A percentile compares a stretch with the other conserved stretches of the same genome.
These are phyloP conservation scores for Pachycephala philippinensis DNA, from an alignment of 2,113 vertebrate genomes.

Conservation along the genomic window DNA sequence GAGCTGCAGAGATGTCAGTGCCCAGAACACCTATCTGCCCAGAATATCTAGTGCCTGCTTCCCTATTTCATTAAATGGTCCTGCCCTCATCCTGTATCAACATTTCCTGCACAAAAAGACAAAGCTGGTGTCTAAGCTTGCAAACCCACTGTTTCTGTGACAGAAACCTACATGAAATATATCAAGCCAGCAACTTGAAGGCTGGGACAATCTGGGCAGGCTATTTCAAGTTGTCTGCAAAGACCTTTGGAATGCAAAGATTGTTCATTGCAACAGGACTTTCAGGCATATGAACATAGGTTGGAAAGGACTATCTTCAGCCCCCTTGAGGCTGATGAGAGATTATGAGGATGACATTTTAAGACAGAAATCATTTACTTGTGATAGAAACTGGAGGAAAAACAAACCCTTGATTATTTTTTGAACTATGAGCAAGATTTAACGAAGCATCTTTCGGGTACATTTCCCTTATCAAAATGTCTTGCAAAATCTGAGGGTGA, in stretches of 20 bases:
- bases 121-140: background rate
- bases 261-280: background rate
- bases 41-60: background rate
- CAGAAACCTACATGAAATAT: background rate
- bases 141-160: background rate
- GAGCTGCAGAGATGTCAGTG: background rate
- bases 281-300: background rate
- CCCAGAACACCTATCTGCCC: background rate
- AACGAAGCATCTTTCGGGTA: background rate
- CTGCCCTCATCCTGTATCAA: background rate
- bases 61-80: background rate
- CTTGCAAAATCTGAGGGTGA: conserved; percentile 27
- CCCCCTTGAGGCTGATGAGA: background rate
- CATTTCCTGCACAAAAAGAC: background rate
- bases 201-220: no score
- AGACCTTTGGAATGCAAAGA: background rate
- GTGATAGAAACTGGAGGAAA: background rate
- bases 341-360: background rate
- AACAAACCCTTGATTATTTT: background rate
- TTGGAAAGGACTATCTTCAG: background rate
- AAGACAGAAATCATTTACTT: background rate
- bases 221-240: background rate
- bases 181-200: background rate
- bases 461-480: conserved; percentile 22
- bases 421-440: background rate